Base-by-base conservation (phyloP, 2,113 vertebrate genomes). In the crab-eating macaque (Macaca fascicularis) region DNA sequence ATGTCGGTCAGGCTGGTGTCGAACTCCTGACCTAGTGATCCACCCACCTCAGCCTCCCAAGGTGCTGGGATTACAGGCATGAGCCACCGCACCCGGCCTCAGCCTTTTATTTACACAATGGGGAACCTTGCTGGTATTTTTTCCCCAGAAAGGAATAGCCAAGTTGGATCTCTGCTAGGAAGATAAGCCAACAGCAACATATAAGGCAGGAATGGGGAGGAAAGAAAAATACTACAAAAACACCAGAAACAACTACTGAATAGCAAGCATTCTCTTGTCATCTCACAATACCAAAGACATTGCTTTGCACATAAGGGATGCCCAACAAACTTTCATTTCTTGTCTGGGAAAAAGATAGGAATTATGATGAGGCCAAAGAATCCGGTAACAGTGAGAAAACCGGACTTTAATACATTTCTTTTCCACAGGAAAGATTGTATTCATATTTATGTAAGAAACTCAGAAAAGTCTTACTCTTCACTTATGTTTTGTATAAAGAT, bases 401-500 rank as follows among this genome's bases (percentile, higher is more conserved):
- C 4, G 3, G 23, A 27, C 40, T 82, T 85, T 43, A 85, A 59
- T 22, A 87, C 6, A 79, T 14, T 92, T 79, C 59, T 84, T n/a
- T 20, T 89, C 52, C 30, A 74, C n/a, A 69, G 40, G 79, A 86
- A 96, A 90, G 50, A 17, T 6, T 55, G 70, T 12, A 67, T 79
- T 59, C 57, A 69, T 55, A 96, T 80, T 86, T 70, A 89, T 50
- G 19, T 57, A 91, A 92, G 82, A 57, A 94, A 78, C 55, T 90
- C 59, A 81, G 75, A 19, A 50, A 78, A 96, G n/a, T 45, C n/a
- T 90, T 52, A 32, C 13, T 91, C 45, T 74, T 80, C 82, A 82
- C 32, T 93, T 92, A 69, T 55, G 22, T 70, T 97, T 93, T 89
- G 61, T 45, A 91, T 76, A 94, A 64, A 82, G 43, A 55, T 72